phyloP scores from a whole-genome alignment of 2,888 invertebrate genomes.

The Lamellibrachia columna region DNA sequence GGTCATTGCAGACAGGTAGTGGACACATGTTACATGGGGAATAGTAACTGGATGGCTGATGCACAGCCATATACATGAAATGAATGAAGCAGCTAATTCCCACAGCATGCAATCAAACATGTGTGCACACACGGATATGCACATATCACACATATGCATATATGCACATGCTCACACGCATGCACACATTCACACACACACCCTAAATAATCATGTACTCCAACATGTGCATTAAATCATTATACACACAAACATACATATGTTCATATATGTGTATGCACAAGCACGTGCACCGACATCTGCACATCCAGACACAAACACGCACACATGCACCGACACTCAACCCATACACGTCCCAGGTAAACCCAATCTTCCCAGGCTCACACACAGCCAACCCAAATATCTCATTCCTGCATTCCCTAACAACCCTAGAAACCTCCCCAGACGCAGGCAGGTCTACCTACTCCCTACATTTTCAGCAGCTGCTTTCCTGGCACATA shows the following conservation, averaged over 20 bases:
- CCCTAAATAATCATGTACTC: not conserved
- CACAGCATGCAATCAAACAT: no score
- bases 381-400: not conserved
- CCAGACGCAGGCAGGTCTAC: not conserved
- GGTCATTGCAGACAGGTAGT: not conserved
- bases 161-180: no score
- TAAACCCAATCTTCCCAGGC: slow-evolving; percentile 6
- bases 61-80: not conserved
- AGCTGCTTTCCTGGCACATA: not conserved
- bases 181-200: not conserved
- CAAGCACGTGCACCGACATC: not conserved
- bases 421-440: not conserved
- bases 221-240: not conserved
- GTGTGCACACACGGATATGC: no score
- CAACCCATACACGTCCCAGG: not conserved
- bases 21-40: not conserved
- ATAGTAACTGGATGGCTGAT: not conserved
- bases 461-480: not conserved
- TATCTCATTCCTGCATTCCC: slow-evolving; percentile 14
- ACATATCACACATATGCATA: no score
- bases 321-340: slow-evolving; percentile 18
- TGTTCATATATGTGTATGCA: not conserved
- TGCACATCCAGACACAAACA: slow-evolving; percentile 23
- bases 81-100: no score
- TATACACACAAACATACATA: slow-evolving; percentile 17